Evolutionary conservation across 2,888 invertebrate species (phyloP), one percentile per base, ranked within the genome.

Genomic region (Cantharis rufa): DNA sequence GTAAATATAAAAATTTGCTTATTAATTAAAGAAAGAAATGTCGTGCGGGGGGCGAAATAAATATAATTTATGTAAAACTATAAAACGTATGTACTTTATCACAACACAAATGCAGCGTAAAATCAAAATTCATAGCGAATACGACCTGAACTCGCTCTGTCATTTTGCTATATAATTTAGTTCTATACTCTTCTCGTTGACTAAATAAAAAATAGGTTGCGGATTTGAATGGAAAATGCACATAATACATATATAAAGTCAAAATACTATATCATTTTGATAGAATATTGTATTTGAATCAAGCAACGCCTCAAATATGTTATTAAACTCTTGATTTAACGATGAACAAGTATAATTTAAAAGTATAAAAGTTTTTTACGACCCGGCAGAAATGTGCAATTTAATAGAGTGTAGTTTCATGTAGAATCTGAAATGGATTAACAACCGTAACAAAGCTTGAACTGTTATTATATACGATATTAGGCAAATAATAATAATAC

Each of bases 51-150:
- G 1, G 1, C 1, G n/a, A n/a, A n/a, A n/a, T n/a, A n/a, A 32
- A 32, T 27, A 68, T 75, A 75, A 71, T 71, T 75, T 71, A 75
- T 75, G 70, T 21, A 68, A 64, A 64, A 75, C 48, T 75, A n/a
- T n/a, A 66, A 61, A 66, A 71, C 70, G 70, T 66, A 18, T 63
- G 64, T 66, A 66, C 21, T 66, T 66, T 66, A 70, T 75, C 75
- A 71, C 75, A 61, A 48, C 64, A 75, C 64, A 75, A 75, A 71
- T 61, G 70, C 75, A 75, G 70, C 71, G 32, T 62, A 71, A 75
- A 75, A 75, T 75, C 75, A 75, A 64, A 75, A 75, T 75, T 75
- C 70, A 71, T 71, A 71, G 70, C 75, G 66, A 62, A 75, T 75
- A 71, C 70, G 70, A 66, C 70, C 70, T 61, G 75, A 71, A 64